Evolutionary conservation across 2,888 invertebrate genomes (phyloP).

Genomic region (Dorcus hopei): DNA sequence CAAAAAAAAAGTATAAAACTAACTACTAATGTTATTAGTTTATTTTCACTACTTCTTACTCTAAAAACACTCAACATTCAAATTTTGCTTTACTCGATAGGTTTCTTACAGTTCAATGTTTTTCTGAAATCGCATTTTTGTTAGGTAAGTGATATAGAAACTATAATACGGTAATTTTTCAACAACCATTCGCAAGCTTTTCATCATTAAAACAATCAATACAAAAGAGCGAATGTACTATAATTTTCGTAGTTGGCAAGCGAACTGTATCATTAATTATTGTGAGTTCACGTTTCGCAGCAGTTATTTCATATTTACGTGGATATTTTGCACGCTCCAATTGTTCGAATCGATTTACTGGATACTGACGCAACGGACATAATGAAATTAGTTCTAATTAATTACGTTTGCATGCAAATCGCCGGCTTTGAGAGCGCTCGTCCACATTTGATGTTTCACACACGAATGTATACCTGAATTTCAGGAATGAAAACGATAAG

Average conservation of each 20-base stretch:
- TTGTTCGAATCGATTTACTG: slow-evolving; percentile 2
- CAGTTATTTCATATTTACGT: not conserved
- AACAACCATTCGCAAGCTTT: not conserved
- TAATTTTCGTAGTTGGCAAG: not conserved
- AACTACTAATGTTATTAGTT: too few species aligned
- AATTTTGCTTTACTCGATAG: too few species aligned
- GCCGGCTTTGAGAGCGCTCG: not conserved
- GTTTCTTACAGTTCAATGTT: too few species aligned
- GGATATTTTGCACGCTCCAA: slow-evolving; percentile 2
- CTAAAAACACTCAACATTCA: too few species aligned
- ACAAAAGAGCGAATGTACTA: not conserved
- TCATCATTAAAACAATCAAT: not conserved
- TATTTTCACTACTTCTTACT: too few species aligned
- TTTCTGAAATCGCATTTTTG: too few species aligned
- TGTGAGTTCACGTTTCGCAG: not conserved
- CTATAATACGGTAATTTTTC: not conserved
- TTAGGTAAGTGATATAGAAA: too few species aligned
- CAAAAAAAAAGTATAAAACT: too few species aligned
- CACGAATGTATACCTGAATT: too few species aligned
- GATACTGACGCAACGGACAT: slow-evolving; percentile 1
- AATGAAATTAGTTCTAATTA: slow-evolving; percentile 2
- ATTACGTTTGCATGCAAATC: not conserved
- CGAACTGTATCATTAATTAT: slow-evolving; percentile 1
- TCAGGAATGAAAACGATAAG: too few species aligned
- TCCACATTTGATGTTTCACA: not conserved